Conservation (phyloP, 2,797 vertebrate genomes). For the Columba guinea region DNA sequence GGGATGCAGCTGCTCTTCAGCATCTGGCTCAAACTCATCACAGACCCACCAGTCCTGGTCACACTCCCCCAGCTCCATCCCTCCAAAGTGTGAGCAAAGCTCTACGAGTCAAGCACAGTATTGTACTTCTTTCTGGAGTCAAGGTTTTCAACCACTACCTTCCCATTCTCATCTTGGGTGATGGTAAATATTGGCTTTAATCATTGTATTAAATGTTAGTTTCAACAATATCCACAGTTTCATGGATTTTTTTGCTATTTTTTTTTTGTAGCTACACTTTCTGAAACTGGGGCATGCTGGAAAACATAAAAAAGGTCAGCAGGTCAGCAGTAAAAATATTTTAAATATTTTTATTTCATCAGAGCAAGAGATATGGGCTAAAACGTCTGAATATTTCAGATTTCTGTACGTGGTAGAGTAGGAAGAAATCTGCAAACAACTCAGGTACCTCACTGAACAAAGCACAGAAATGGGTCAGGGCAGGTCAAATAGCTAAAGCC, state of each 20-base stretch:
- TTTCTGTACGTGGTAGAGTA: neutral
- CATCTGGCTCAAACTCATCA: neutral
- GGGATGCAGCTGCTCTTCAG: neutral
- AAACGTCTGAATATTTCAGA: neutral
- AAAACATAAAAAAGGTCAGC: neutral
- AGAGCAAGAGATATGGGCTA: neutral
- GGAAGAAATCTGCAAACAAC: slow-evolving; percentile 16
- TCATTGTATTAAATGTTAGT: neutral
- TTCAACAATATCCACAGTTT: neutral
- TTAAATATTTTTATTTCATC: neutral
- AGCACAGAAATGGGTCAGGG: neutral
- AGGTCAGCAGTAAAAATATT: neutral
- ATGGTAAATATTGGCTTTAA: neutral
- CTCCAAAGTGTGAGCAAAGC: neutral
- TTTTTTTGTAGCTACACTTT: neutral
- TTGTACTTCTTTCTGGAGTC: neutral
- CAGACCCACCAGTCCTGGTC: neutral
- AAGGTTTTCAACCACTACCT: neutral
- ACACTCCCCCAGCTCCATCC: neutral
- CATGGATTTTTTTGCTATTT: neutral
- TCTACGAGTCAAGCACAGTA: neutral
- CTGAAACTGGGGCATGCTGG: neutral
- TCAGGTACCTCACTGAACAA: slow-evolving; percentile 14
- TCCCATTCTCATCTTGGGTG: neutral
- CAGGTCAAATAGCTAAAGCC: slow-evolving; percentile 54